Percentiles rank a stretch among this genome's conserved stretches.
phyloP scores from a whole-genome alignment of 2,888 invertebrate genomes.

The Cyclophora punctaria region DNA sequence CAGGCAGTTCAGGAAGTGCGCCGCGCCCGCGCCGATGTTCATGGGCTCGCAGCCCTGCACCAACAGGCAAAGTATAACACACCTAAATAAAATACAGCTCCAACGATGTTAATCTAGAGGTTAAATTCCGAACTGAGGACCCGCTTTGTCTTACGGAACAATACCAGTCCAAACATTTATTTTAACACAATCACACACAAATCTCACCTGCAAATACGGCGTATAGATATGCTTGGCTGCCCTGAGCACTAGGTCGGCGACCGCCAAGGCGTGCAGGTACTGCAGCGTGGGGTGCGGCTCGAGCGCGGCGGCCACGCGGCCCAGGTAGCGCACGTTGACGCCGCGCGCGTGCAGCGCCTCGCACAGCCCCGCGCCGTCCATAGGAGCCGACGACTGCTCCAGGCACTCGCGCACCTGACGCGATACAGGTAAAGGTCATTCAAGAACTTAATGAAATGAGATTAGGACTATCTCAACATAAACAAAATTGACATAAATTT shows the following conservation, averaged over 20 bases:
- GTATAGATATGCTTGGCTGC: slow-evolving; percentile 96
- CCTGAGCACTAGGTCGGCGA: slow-evolving; percentile 91
- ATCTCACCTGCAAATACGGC: slow-evolving; percentile 84
- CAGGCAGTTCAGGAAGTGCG: slow-evolving; percentile 97
- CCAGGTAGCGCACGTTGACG: slow-evolving; percentile 97
- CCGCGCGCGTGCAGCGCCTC: slow-evolving; percentile 96
- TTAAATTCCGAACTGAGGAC: too few relatives aligned
- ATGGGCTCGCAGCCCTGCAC: slow-evolving; percentile 87
- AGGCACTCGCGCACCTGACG: slow-evolving; percentile 88
- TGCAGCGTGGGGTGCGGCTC: slow-evolving; percentile 85
- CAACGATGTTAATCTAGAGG: too few relatives aligned
- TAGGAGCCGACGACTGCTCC: slow-evolving; percentile 93
- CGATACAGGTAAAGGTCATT: too few relatives aligned
- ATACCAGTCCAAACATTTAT: too few relatives aligned
- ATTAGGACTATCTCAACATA: too few relatives aligned
- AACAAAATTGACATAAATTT: too few relatives aligned
- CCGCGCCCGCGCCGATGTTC: slow-evolving; percentile 91
- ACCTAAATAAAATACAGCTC: too few relatives aligned
- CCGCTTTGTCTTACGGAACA: too few relatives aligned
- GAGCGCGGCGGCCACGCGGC: slow-evolving; percentile 89
- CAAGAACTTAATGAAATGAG: too few relatives aligned
- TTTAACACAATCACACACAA: too few relatives aligned
- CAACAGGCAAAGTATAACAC: too few relatives aligned
- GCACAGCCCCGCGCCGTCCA: slow-evolving; percentile 94
- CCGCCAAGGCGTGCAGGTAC: slow-evolving; percentile 92